Evolutionary conservation across 1,140 invertebrate species (phyloP).

Genomic region (Lucilia cuprina): DNA sequence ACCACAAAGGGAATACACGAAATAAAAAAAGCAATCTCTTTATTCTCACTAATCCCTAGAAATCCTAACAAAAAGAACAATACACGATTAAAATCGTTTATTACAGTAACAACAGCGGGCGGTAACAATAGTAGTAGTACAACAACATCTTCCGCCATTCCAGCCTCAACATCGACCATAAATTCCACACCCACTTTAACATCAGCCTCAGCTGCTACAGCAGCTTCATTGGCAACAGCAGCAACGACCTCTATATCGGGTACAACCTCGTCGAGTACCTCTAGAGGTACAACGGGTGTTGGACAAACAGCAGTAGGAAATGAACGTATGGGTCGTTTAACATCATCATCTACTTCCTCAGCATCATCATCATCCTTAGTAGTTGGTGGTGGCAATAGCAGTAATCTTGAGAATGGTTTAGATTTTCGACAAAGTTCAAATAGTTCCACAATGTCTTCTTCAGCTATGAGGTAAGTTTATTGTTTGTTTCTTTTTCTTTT

Average conservation of each 20-base stretch:
- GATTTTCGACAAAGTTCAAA: slow-evolving; percentile 38
- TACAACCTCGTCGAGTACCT: slow-evolving; percentile 6
- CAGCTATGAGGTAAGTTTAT: slow-evolving; percentile 28
- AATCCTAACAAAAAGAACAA: slow-evolving; percentile 41
- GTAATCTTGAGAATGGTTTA: slow-evolving; percentile 41
- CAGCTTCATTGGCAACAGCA: slow-evolving; percentile 46
- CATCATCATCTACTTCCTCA: no score
- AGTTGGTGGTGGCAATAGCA: no score
- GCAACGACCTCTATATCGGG: slow-evolving; percentile 41
- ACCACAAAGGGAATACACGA: slow-evolving; percentile 24
- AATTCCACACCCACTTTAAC: slow-evolving; percentile 44
- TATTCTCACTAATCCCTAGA: neutral
- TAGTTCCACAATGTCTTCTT: neutral
- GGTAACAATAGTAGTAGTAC: slow-evolving; percentile 25
- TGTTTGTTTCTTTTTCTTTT: no score
- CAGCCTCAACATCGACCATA: slow-evolving; percentile 43
- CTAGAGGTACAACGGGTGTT: neutral
- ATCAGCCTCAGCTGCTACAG: slow-evolving; percentile 52
- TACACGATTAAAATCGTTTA: slow-evolving; percentile 1
- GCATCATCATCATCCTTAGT: slow-evolving; percentile 3
- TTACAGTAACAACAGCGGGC: slow-evolving; percentile 39
- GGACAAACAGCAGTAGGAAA: neutral
- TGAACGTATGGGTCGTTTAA: neutral
- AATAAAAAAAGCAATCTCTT: slow-evolving; percentile 41
- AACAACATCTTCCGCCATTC: slow-evolving; percentile 44